Percentiles rank a stretch among this genome's conserved stretches.
Conservation (phyloP, 1,140 invertebrate genomes). For the Drosophila oshimai region DNA sequence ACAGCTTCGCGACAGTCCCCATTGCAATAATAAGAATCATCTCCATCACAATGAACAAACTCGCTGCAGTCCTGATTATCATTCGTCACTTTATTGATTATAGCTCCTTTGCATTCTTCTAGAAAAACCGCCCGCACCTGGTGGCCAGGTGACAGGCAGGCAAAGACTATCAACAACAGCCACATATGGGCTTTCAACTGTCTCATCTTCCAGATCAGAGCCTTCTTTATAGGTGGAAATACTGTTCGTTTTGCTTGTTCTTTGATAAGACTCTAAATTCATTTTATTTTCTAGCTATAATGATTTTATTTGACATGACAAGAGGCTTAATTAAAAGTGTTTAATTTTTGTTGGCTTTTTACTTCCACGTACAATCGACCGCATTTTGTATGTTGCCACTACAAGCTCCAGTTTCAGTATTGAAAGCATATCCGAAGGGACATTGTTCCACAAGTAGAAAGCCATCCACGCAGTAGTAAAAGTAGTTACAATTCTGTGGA, state of each 20-base stretch:
- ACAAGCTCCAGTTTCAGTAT: constrained; percentile 22
- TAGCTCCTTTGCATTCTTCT: constrained; percentile 65
- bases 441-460: constrained; percentile 69
- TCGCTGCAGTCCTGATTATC: constrained; percentile 60
- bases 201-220: constrained; percentile 18
- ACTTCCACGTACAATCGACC: constrained; percentile 12
- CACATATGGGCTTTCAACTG: constrained; percentile 54
- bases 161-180: constrained; percentile 34
- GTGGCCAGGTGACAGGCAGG: constrained; percentile 26
- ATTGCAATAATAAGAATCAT: constrained; percentile 68
- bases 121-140: constrained; percentile 42
- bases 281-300: constrained; percentile 58
- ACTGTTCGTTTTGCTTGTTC: background rate
- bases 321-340: constrained; percentile 53
- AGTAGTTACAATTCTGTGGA: constrained; percentile 76
- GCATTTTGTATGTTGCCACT: constrained; percentile 12
- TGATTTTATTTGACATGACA: constrained; percentile 23
- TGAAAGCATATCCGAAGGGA: constrained; percentile 55
- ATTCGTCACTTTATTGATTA: constrained; percentile 37
- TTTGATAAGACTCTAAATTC: constrained; percentile 54
- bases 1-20: constrained; percentile 49
- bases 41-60: constrained; percentile 65
- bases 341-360: background rate
- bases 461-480: constrained; percentile 62
- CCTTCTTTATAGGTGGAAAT: constrained; percentile 50